phyloP scores from a whole-genome alignment of 1,140 invertebrate genomes.

The Eufriesea mexicana region DNA sequence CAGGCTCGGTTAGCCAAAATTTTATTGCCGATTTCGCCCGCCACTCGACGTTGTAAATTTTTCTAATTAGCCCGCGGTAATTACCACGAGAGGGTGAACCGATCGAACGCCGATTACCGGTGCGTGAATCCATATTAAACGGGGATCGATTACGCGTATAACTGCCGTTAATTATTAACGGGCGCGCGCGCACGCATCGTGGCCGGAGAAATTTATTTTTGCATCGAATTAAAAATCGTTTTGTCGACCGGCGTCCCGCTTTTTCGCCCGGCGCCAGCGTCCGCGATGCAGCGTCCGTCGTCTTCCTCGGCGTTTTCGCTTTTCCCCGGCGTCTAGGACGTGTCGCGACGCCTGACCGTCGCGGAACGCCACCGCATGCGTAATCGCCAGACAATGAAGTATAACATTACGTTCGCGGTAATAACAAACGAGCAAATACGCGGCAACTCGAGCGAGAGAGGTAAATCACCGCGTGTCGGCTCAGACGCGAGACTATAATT shows the following conservation, averaged over 20 bases:
- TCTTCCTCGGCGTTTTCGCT: not conserved
- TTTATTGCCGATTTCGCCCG: not conserved
- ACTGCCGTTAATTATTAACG: constrained; percentile 31
- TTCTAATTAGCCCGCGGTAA: constrained; percentile 29
- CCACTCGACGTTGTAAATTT: not conserved
- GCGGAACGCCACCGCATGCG: not conserved
- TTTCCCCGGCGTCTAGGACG: no score
- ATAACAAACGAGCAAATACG: constrained; percentile 3
- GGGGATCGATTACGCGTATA: constrained; percentile 47
- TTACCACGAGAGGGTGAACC: constrained; percentile 1
- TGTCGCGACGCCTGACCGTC: not conserved
- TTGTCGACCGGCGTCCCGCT: not conserved
- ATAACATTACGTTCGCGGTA: constrained; percentile 31
- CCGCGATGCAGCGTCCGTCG: no score
- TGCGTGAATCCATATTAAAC: constrained; percentile 11
- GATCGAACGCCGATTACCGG: constrained; percentile 5
- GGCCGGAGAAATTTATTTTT: constrained; percentile 12
- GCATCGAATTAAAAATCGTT: constrained; percentile 8
- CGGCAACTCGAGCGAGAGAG: constrained; percentile 10
- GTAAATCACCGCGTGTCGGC: constrained; percentile 35
- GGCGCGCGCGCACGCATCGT: not conserved
- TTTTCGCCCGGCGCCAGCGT: no score
- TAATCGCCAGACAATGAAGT: not conserved
- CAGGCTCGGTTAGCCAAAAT: not conserved
- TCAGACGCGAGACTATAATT: constrained; percentile 10